Conservation (phyloP, 2,797 vertebrate genomes). For the Lateolabrax maculatus region DNA sequence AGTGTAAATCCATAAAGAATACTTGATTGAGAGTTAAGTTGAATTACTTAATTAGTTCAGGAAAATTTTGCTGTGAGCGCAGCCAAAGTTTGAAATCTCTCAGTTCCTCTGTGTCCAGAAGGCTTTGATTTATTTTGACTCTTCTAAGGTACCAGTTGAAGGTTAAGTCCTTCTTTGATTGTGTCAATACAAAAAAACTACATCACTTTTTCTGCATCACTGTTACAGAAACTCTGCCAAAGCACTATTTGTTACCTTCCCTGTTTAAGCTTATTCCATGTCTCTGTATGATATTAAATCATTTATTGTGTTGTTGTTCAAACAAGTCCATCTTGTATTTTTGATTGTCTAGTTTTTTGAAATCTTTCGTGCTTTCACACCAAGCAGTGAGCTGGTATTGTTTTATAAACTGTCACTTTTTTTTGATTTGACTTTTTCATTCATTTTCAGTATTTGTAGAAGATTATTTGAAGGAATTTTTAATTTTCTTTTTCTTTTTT, state of each 20-base stretch:
- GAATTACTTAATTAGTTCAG: constrained; percentile 2
- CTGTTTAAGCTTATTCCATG: background rate
- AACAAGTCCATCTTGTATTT: background rate
- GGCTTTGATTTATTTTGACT: constrained; percentile 23
- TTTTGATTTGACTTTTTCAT: constrained; percentile 20
- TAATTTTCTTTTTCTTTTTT: background rate
- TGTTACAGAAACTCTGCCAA: constrained; percentile 32
- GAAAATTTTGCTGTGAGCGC: constrained; percentile 16
- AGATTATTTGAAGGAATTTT: constrained; percentile 33
- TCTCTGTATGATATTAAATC: constrained; percentile 18
- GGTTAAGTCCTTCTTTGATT: constrained; percentile 6
- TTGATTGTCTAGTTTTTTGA: constrained; percentile 24
- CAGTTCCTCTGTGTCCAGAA: background rate
- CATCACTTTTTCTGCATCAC: constrained; percentile 19
- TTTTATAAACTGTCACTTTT: constrained; percentile 23
- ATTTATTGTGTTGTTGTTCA: constrained; percentile 15
- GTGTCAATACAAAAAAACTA: background rate
- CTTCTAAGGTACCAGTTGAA: constrained; percentile 47
- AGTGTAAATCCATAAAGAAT: constrained; percentile 17
- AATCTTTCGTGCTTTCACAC: constrained; percentile 8
- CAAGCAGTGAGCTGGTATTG: constrained; percentile 11
- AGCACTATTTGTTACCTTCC: constrained; percentile 9
- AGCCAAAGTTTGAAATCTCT: constrained; percentile 15
- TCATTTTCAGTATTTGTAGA: constrained; percentile 1
- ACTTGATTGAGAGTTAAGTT: constrained; percentile 30